Evolutionary conservation across 2,888 invertebrate genomes (phyloP), one percentile per base, ranked within the genome.

Genomic region (Chelonus formosanus): DNA sequence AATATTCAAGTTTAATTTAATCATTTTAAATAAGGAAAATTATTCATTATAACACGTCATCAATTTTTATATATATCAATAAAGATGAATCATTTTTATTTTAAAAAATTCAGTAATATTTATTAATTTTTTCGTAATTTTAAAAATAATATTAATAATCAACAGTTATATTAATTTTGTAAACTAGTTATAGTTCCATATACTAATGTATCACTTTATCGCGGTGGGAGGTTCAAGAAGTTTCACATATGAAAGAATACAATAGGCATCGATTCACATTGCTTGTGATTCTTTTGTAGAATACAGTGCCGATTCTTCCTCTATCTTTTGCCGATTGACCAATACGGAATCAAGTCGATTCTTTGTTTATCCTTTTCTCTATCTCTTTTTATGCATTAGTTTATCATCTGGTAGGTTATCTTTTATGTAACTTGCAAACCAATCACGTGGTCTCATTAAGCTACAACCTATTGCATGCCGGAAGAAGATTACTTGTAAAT

Each of bases 121-220:
- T 20, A 44, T 44, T 44, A 7, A 44, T 8, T 44, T 4, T 20
- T 50, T 31, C 20, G 6, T 20, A 4, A 20, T 50, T 50, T 5
- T 0, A 20, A n/a, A 6, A 8, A 20, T 50, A 20, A 20, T 50
- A 20, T 31, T 20, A 31, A 2, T 20, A 20, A 10, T 50, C 7
- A 50, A 10, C n/a, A 20, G 20, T 20, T 50, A 50, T 50, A 50
- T 50, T 44, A 5, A 44, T 5, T 44, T 67, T 54, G 67, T 67
- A 67, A 64, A 62, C 62, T 68, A 63, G 63, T 70, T 48, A 54
- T 59, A 70, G 63, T 59, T 65, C 65, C 50, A 40, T 65, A 60
- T 61, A 70, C 69, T 80, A 73, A 81, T 81, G 76, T 79, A 80
- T 81, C 81, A 80, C 81, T 77, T 80, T 80, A 80, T 81, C 81